Conservation (phyloP, 2,888 invertebrate species). For the Dioctria rufipes region DNA sequence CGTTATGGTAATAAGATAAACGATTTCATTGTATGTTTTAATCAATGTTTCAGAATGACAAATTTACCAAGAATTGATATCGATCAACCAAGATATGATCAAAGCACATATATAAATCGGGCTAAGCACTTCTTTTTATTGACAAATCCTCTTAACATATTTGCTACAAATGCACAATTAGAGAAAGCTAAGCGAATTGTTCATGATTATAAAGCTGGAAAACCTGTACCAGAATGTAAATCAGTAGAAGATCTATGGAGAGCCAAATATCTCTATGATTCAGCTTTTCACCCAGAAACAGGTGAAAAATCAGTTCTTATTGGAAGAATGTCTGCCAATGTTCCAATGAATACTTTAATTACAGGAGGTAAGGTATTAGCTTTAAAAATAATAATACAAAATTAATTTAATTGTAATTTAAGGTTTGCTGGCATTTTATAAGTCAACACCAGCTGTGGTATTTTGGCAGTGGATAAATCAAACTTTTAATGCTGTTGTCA, state of each 20-base stretch:
- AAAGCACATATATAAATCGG: slow-evolving; percentile 89
- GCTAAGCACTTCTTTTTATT: slow-evolving; percentile 92
- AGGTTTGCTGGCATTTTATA: slow-evolving; percentile 98
- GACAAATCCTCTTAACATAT: slow-evolving; percentile 94
- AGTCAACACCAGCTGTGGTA: slow-evolving; percentile 89
- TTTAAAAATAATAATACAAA: not conserved
- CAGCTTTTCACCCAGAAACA: slow-evolving; percentile 98
- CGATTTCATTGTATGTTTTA: too few species aligned
- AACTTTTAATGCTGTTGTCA: slow-evolving; percentile 97
- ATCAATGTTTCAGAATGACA: slow-evolving; percentile 53
- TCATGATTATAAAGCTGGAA: slow-evolving; percentile 78
- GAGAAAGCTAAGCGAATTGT: slow-evolving; percentile 87
- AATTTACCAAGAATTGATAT: slow-evolving; percentile 70
- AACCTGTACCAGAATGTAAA: slow-evolving; percentile 74
- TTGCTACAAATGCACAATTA: slow-evolving; percentile 80
- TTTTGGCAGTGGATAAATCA: slow-evolving; percentile 99
- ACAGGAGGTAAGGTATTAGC: slow-evolving; percentile 79
- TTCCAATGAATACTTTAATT: slow-evolving; percentile 97
- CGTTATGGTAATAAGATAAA: too few species aligned
- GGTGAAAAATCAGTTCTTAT: slow-evolving; percentile 95
- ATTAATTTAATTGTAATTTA: slow-evolving; percentile 56
- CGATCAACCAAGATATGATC: slow-evolving; percentile 92
- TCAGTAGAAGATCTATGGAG: slow-evolving; percentile 89
- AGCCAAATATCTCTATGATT: slow-evolving; percentile 96
- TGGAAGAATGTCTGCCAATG: slow-evolving; percentile 98